Evolutionary conservation across 1,140 invertebrate species (phyloP).

Genomic region (Procambarus clarkii): DNA sequence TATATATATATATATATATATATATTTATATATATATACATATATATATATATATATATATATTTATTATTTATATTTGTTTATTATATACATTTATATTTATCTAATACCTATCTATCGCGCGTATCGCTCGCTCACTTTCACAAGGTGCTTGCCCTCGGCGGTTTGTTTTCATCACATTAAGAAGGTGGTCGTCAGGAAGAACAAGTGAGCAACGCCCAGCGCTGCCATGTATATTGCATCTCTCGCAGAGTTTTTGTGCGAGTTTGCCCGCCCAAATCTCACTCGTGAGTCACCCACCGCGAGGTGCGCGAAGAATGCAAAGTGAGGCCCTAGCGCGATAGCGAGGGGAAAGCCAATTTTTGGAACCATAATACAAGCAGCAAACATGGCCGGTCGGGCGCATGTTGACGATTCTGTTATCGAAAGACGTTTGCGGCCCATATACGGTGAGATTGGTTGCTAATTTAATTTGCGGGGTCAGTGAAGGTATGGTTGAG

Average conservation of each 20-base stretch:
- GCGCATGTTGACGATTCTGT: slow-evolving; percentile 54
- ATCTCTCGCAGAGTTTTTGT: neutral
- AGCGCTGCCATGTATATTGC: neutral
- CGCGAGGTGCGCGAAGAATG: neutral
- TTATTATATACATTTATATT: too few species aligned
- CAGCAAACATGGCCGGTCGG: slow-evolving; percentile 44
- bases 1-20: too few species aligned
- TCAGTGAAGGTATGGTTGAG: neutral
- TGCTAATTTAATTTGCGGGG: neutral
- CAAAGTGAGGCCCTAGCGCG: neutral
- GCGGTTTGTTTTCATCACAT: slow-evolving; percentile 24
- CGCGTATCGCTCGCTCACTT: too few species aligned
- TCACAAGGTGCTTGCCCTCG: too few species aligned
- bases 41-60: too few species aligned
- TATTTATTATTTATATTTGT: too few species aligned
- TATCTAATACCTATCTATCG: too few species aligned
- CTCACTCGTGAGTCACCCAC: neutral
- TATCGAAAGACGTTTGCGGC: slow-evolving; percentile 34
- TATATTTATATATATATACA: too few species aligned
- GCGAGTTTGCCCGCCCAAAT: neutral
- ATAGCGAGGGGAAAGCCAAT: neutral
- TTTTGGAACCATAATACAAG: neutral
- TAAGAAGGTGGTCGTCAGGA: neutral
- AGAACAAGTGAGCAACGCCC: neutral
- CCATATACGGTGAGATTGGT: slow-evolving; percentile 17